A percentile compares a stretch with the other conserved stretches of the same genome.
Conservation (phyloP, 92 coral and sea anemone genomes). For the Zoanthus gigantus region DNA sequence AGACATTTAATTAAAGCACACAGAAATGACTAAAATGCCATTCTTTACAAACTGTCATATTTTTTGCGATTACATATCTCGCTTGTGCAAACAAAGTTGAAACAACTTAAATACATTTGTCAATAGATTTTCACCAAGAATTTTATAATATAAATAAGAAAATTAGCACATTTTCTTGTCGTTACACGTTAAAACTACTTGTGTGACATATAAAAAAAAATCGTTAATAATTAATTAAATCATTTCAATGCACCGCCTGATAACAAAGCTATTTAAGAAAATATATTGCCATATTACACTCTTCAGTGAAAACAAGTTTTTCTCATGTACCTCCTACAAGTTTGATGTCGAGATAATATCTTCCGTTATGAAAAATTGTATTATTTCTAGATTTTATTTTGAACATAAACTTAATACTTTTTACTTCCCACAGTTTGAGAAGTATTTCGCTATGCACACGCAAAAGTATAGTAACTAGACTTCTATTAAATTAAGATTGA, state of each 20-base stretch:
- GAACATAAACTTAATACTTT: neutral
- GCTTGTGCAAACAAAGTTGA: neutral
- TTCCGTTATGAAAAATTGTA: neutral
- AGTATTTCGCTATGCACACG: neutral
- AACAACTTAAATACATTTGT: too few species aligned
- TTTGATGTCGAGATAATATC: neutral
- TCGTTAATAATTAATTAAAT: slow-evolving; percentile 4
- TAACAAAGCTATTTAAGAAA: neutral
- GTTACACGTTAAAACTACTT: slow-evolving; percentile 1
- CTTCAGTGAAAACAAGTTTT: neutral
- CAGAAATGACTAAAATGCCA: slow-evolving; percentile 8
- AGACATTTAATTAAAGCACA: neutral
- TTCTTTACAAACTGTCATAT: neutral
- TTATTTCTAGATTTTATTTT: neutral
- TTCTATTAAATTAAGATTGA: neutral
- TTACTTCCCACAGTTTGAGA: neutral
- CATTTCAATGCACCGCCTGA: neutral
- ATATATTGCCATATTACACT: neutral
- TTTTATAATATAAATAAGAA: neutral
- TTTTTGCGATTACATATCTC: neutral
- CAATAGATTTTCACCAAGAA: neutral
- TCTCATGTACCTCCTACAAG: neutral
- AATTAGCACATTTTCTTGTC: neutral
- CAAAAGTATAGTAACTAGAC: neutral
- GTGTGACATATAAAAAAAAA: neutral